Evolutionary conservation across 2,113 vertebrate genomes (phyloP).

Genomic region (Panthera leo): DNA sequence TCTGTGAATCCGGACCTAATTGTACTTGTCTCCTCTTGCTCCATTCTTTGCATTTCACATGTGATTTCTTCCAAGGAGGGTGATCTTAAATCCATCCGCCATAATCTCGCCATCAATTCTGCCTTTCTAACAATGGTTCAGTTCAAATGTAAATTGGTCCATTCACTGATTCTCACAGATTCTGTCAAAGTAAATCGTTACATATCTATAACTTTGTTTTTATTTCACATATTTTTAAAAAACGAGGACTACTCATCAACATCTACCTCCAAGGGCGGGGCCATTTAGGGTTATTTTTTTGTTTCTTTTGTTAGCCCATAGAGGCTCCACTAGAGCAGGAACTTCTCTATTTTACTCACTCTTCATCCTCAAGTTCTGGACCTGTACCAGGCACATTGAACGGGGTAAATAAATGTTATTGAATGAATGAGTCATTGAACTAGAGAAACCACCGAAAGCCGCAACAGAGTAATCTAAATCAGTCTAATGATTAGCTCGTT

Average conservation of each 20-base stretch:
- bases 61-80: background rate
- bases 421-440: background rate
- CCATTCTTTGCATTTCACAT: background rate
- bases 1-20: background rate
- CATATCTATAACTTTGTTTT: background rate
- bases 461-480: background rate
- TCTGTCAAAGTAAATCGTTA: background rate
- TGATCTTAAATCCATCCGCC: background rate
- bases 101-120: background rate
- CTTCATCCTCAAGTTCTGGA: background rate
- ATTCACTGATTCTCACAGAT: background rate
- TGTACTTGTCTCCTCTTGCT: background rate
- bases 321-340: background rate
- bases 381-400: background rate
- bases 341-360: background rate
- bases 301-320: background rate
- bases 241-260: background rate
- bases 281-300: background rate
- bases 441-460: background rate
- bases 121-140: background rate
- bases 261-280: background rate
- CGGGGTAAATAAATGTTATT: background rate
- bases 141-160: background rate
- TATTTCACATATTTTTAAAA: background rate
- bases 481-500: background rate